Evolutionary conservation across 1,140 invertebrate genomes (phyloP).

Genomic region (Zaprionus gabonicus): DNA sequence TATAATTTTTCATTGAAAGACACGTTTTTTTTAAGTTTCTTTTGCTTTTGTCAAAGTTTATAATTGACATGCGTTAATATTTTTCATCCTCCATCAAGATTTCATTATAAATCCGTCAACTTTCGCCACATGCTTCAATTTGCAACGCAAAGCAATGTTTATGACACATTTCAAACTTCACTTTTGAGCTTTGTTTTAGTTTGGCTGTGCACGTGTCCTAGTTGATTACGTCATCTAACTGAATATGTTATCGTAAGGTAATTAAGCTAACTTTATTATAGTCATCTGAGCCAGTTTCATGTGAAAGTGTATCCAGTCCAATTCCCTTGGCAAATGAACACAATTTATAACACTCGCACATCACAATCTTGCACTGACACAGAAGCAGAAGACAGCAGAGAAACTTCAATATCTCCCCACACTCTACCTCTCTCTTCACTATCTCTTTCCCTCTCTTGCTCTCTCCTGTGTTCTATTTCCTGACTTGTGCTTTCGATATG

Average conservation of each 20-base stretch:
- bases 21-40: neutral
- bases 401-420: neutral
- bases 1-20: no score
- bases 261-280: constrained; percentile 54
- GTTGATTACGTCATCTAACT: constrained; percentile 36
- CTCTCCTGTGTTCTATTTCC: constrained; percentile 17
- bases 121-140: neutral
- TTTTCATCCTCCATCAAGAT: neutral
- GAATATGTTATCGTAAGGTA: constrained; percentile 40
- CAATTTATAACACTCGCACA: constrained; percentile 51
- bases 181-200: constrained; percentile 11
- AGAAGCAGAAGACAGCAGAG: constrained; percentile 20
- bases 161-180: constrained; percentile 11
- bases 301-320: constrained; percentile 2
- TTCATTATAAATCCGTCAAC: neutral
- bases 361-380: constrained; percentile 44
- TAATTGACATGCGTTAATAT: neutral
- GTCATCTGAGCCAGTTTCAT: constrained; percentile 10
- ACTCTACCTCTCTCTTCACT: neutral
- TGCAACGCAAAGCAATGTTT: neutral
- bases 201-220: neutral
- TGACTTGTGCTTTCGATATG: constrained; percentile 42
- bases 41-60: neutral
- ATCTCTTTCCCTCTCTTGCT: neutral
- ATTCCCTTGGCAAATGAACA: constrained; percentile 36